Base-by-base conservation (phyloP, 2,797 vertebrate species). In the Phylloscopus collybita region DNA sequence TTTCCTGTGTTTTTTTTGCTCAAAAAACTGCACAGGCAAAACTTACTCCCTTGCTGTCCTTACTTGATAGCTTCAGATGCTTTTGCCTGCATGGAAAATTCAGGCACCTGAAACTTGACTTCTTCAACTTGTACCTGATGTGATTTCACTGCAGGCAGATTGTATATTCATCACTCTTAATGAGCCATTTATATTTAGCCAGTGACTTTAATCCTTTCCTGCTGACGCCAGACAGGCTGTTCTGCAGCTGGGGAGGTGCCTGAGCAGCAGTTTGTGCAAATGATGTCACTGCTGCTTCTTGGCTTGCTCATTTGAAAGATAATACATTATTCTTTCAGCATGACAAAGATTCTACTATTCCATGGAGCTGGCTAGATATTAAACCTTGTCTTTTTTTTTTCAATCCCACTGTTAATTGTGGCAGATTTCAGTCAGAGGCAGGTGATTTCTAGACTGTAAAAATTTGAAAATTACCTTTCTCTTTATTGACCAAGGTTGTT, bases 181-280 rank as follows among this genome's bases (percentile, higher is more conserved):
- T 94, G 82, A 94, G 72, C 76, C 80, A 73, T 95, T 96, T 96
- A 61, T 94, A 94, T 94, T 93, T 95, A 97, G 74, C 51, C 72
- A 71, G 87, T 90, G 88, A 86, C 86, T 93, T 90, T 87, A 90
- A 92, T 95, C 92, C 73, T 95, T 95, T 95, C 81, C 72, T 92
- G 89, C 92, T 93, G 87, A 92, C 1, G 53, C 66, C 92, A 86
- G 88, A 34, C 71, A 70, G 92, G 47, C 36, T 61, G 61, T 29
- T 80, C 73, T 91, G 94, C 96, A 80, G 72, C 96, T 94, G 94
- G 70, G 64, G 76, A 95, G 65, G n/a, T 93, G 72, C 42, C 75
- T 91, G 92, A 92, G 71, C 65, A 93, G 88, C 82, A 74, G 45
- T 82, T 96, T 85, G 44, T 62, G 75, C 42, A 50, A 32, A 67